Evolutionary conservation across 2,888 invertebrate genomes (phyloP).

Genomic region (Phaedon cochleariae): DNA sequence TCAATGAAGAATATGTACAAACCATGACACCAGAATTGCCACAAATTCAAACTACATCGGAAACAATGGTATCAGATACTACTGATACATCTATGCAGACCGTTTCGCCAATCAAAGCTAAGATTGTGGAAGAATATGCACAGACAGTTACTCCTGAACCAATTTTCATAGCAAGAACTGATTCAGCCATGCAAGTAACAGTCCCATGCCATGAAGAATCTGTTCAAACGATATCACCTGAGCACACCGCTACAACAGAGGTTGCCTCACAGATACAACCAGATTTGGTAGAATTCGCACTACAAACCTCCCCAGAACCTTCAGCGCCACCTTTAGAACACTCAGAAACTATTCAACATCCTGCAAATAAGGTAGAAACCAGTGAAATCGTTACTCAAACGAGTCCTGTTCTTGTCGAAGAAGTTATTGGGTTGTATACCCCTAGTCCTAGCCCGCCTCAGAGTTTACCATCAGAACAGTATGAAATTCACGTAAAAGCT

Average conservation of each 20-base stretch:
- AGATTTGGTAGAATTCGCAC: slow-evolving; percentile 30
- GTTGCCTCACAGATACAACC: slow-evolving; percentile 43
- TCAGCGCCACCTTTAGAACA: slow-evolving; percentile 30
- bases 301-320: slow-evolving; percentile 44
- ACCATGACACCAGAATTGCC: slow-evolving; percentile 51
- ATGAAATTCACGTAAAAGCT: slow-evolving; percentile 70
- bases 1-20: slow-evolving; percentile 55
- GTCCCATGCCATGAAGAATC: slow-evolving; percentile 54
- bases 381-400: slow-evolving; percentile 66
- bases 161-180: slow-evolving; percentile 48
- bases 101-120: slow-evolving; percentile 53
- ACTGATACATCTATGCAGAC: slow-evolving; percentile 63
- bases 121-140: slow-evolving; percentile 53
- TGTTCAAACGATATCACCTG: slow-evolving; percentile 62
- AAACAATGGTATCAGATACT: slow-evolving; percentile 46
- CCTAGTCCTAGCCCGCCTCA: slow-evolving; percentile 39
- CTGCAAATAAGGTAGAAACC: slow-evolving; percentile 50
- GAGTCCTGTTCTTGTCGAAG: slow-evolving; percentile 66
- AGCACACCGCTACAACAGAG: slow-evolving; percentile 49
- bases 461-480: slow-evolving; percentile 53
- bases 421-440: slow-evolving; percentile 40
- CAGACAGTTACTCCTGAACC: slow-evolving; percentile 55
- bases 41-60: slow-evolving; percentile 40
- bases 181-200: slow-evolving; percentile 58
- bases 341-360: slow-evolving; percentile 11